Conservation (phyloP, 2,888 invertebrate species). For the Lumbricus terrestris region DNA sequence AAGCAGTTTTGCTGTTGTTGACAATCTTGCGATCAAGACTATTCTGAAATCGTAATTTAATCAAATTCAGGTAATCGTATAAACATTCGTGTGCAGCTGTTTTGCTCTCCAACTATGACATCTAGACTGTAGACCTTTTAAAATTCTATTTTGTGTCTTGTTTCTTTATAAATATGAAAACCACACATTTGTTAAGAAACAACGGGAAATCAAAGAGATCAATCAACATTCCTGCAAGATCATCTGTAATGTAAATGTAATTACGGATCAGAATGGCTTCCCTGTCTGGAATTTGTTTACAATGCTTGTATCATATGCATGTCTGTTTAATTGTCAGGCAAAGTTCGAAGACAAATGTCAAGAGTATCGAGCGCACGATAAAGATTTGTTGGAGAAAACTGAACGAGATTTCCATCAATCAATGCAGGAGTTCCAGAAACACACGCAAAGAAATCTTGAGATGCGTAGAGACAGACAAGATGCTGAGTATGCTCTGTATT, state of each 20-base stretch:
- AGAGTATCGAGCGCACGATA: background rate
- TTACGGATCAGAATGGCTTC: background rate
- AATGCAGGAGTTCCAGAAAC: background rate
- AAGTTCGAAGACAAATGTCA: background rate
- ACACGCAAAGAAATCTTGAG: background rate
- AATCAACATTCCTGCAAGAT: background rate
- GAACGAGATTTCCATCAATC: background rate
- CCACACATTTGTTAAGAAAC: background rate
- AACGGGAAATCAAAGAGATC: background rate
- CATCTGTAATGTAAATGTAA: background rate
- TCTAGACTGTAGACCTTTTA: no score
- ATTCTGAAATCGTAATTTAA: background rate
- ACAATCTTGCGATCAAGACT: background rate
- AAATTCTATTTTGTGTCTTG: no score
- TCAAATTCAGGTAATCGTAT: background rate
- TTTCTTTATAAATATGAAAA: background rate
- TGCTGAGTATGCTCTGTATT: background rate
- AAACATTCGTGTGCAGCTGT: background rate
- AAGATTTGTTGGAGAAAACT: background rate
- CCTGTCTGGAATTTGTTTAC: background rate
- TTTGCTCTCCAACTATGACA: background rate
- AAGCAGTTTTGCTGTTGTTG: background rate
- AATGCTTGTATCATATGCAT: no score
- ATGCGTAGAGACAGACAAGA: background rate
- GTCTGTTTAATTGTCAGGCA: background rate